phyloP scores from a whole-genome alignment of 64 coral and sea anemone genomes.

The Stylophora pistillata region DNA sequence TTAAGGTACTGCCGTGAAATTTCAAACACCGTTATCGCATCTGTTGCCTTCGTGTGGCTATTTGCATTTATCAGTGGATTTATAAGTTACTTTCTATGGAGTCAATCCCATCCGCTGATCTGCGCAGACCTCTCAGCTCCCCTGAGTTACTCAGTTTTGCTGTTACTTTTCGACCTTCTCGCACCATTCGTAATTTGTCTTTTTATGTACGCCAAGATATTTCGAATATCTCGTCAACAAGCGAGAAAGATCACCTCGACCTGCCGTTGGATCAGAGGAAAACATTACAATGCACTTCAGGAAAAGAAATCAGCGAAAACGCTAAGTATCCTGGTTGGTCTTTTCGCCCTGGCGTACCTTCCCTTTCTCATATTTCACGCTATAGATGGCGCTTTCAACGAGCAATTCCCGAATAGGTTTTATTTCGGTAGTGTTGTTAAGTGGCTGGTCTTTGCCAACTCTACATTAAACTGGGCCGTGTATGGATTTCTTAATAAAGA shows the following conservation, averaged over 20 bases:
- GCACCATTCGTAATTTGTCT: slow-evolving; percentile 32
- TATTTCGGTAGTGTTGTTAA: slow-evolving; percentile 40
- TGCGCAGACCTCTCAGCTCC: slow-evolving; percentile 6
- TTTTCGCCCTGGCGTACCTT: slow-evolving; percentile 18
- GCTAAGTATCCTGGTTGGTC: slow-evolving; percentile 29
- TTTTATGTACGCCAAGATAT: slow-evolving; percentile 15
- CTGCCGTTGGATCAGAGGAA: background rate
- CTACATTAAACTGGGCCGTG: slow-evolving; percentile 54
- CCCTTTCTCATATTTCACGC: slow-evolving; percentile 40
- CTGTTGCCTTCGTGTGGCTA: slow-evolving; percentile 2
- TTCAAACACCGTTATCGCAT: background rate
- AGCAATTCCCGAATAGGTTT: background rate
- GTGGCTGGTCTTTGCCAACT: slow-evolving; percentile 45
- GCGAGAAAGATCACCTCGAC: background rate
- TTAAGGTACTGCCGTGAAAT: slow-evolving; percentile 6
- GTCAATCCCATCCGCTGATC: background rate
- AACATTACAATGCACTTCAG: background rate
- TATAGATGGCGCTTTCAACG: background rate
- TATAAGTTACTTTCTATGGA: background rate
- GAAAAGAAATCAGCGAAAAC: slow-evolving; percentile 47
- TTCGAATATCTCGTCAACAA: slow-evolving; percentile 35
- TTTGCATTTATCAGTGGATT: slow-evolving; percentile 23
- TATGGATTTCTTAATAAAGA: slow-evolving; percentile 43
- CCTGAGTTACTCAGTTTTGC: background rate
- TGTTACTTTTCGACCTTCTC: slow-evolving; percentile 18